Conservation (phyloP, 2,888 invertebrate species). For the Orchestes rusci region DNA sequence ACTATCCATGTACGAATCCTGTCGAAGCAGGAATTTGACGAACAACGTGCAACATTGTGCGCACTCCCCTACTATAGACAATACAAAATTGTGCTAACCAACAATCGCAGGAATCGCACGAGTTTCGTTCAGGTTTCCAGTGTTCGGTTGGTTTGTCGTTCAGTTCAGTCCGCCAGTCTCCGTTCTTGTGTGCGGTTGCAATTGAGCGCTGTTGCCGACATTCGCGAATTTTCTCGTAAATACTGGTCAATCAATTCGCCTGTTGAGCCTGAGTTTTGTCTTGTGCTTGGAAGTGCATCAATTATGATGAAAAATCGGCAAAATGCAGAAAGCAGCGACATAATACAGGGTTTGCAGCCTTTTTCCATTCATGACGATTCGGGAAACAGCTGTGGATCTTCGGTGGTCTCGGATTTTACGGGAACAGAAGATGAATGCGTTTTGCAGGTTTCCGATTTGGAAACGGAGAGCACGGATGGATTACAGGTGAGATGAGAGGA, state of each 20-base stretch:
- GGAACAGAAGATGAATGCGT: conserved; percentile 48
- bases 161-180: conserved; percentile 11
- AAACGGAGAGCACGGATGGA: conserved; percentile 42
- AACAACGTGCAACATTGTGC: no score
- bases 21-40: no score
- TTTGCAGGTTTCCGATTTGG: conserved; percentile 53
- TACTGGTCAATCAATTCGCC: conserved; percentile 7
- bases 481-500: conserved; percentile 40
- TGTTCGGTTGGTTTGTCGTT: no score
- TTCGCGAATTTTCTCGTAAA: conserved; percentile 12
- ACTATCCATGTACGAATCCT: no score
- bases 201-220: conserved; percentile 4
- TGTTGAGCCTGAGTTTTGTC: conserved; percentile 13
- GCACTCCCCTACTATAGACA: no score
- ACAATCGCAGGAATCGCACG: no score
- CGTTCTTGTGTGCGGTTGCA: conserved; percentile 9
- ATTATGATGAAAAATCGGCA: conserved; percentile 17
- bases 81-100: no score
- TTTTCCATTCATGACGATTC: conserved; percentile 37
- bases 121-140: no score
- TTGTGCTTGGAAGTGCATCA: conserved; percentile 5
- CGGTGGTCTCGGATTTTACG: conserved; percentile 42
- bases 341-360: conserved; percentile 17
- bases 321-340: conserved; percentile 15
- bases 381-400: conserved; percentile 45